Percentiles rank a stretch among this genome's conserved stretches.
phyloP scores from a whole-genome alignment of 2,888 invertebrate species.

The Cepaea hortensis region DNA sequence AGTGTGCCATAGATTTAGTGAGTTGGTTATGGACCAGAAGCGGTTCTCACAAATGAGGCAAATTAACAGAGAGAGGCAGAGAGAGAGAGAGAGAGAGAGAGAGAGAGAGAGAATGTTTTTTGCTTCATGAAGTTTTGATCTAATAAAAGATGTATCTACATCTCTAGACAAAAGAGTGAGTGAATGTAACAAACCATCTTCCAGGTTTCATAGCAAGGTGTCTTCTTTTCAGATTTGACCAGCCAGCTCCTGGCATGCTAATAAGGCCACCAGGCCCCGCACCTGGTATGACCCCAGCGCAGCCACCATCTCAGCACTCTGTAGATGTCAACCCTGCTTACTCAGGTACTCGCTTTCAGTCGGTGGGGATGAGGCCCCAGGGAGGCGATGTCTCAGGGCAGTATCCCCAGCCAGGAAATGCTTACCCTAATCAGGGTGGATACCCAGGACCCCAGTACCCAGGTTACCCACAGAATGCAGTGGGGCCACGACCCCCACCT shows the following conservation, averaged over 20 bases:
- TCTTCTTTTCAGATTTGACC: conserved; percentile 61
- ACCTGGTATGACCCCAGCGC: conserved; percentile 27
- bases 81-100: no score
- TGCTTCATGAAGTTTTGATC: no score
- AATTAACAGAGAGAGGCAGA: no score
- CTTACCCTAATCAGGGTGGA: conserved; percentile 26
- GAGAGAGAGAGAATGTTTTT: no score
- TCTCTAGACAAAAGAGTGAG: not conserved
- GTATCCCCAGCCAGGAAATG: conserved; percentile 30
- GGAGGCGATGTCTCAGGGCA: conserved; percentile 31
- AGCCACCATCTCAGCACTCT: conserved; percentile 26
- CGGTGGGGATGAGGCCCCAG: conserved; percentile 28
- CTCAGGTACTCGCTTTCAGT: conserved; percentile 24
- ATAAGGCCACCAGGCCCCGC: conserved; percentile 51
- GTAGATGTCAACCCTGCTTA: conserved; percentile 32
- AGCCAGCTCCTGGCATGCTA: conserved; percentile 48
- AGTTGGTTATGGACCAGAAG: no score
- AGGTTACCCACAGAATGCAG: conserved; percentile 25
- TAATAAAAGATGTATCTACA: no score
- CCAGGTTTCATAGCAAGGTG: not conserved
- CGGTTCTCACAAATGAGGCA: no score
- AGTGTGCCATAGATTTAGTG: no score
- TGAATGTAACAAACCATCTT: not conserved
- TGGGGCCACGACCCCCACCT: conserved; percentile 55
- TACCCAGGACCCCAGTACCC: conserved; percentile 39